phyloP scores from a whole-genome alignment of 2,888 invertebrate genomes.

The Xanthia icteritia region DNA sequence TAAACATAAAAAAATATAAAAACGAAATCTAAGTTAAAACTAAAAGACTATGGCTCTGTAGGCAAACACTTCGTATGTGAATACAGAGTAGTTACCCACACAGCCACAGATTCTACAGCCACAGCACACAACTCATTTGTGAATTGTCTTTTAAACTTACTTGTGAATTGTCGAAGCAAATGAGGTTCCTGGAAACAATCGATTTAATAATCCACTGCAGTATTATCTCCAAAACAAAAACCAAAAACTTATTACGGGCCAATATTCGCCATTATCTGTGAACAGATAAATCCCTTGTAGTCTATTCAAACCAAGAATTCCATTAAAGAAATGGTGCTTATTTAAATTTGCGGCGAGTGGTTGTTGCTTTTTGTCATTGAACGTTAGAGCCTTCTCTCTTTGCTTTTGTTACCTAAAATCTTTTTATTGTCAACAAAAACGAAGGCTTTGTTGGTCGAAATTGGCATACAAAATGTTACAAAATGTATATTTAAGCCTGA shows the following conservation, averaged over 20 bases:
- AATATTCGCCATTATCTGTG: slow-evolving; percentile 29
- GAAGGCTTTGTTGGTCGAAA: slow-evolving; percentile 35
- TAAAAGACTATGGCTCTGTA: too few species aligned
- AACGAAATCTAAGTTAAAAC: too few species aligned
- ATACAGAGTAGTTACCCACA: too few species aligned
- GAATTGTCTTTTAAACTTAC: too few species aligned
- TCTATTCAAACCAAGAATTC: slow-evolving; percentile 59
- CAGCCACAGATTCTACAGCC: too few species aligned
- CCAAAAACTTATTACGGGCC: too few species aligned
- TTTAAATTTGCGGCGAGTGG: slow-evolving; percentile 62
- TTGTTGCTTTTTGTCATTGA: slow-evolving; percentile 53
- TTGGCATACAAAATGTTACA: slow-evolving; percentile 13
- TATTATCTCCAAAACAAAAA: slow-evolving; percentile 11
- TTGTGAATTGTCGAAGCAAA: neutral
- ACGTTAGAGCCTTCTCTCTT: slow-evolving; percentile 12
- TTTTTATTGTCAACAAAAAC: slow-evolving; percentile 44
- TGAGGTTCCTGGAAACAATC: too few species aligned
- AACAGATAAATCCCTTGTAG: slow-evolving; percentile 56
- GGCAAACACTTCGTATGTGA: too few species aligned
- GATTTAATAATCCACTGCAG: neutral
- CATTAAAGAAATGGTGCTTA: slow-evolving; percentile 68
- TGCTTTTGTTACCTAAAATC: slow-evolving; percentile 54
- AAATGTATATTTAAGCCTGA: neutral
- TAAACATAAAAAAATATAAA: too few species aligned
- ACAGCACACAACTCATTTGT: too few species aligned